phyloP scores from a whole-genome alignment of 2,888 invertebrate genomes.

The Thecocarcelia acutangulata region DNA sequence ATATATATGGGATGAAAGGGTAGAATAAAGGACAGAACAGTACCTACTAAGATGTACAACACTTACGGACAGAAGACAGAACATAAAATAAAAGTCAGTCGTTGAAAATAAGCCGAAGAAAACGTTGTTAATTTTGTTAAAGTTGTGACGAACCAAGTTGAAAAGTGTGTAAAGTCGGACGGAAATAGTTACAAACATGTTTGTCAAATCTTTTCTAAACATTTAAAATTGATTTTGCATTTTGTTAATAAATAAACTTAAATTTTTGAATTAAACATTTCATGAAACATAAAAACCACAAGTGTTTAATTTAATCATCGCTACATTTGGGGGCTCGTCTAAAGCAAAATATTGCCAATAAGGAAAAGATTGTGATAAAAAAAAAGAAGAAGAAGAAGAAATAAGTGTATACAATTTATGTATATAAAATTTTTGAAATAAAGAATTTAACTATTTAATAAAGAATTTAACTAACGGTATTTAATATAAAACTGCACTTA shows the following conservation, averaged over 20 bases:
- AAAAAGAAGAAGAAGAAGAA: background rate
- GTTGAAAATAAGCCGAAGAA: no score
- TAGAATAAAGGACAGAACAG: background rate
- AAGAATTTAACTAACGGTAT: no score
- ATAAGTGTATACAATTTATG: background rate
- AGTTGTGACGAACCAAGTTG: background rate
- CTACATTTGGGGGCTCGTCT: slow-evolving; percentile 14
- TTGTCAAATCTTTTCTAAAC: background rate
- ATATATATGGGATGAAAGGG: slow-evolving; percentile 1
- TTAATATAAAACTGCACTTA: no score
- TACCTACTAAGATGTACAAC: no score
- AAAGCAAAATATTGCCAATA: background rate
- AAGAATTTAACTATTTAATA: background rate
- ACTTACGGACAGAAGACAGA: no score
- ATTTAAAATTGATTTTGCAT: background rate
- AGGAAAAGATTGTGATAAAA: background rate
- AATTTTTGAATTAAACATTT: background rate
- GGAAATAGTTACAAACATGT: background rate
- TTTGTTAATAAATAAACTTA: background rate
- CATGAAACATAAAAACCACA: background rate
- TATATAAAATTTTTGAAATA: background rate
- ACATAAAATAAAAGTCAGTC: background rate
- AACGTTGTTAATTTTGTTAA: no score
- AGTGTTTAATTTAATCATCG: background rate
- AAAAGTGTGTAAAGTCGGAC: background rate